phyloP scores from a whole-genome alignment of 2,113 vertebrate species.

The Danionella cerebrum region DNA sequence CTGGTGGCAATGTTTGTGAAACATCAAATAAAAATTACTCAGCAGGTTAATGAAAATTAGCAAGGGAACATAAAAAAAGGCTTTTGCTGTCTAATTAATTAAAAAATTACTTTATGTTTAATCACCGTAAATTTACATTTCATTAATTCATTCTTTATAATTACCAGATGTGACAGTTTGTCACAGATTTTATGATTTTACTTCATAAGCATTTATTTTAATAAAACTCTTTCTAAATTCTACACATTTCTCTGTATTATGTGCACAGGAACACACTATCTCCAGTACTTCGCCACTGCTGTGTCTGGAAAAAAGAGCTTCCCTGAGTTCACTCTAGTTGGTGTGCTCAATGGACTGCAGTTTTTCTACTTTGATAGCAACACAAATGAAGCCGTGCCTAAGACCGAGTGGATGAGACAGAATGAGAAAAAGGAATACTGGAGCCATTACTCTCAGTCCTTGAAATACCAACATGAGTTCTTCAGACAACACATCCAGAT shows the following conservation, averaged over 20 bases:
- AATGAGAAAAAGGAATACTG: neutral
- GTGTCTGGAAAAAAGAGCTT: neutral
- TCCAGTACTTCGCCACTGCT: conserved; percentile 14
- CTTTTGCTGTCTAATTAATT: too few relatives aligned
- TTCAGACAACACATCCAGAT: conserved; percentile 5
- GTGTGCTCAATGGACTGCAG: conserved; percentile 32
- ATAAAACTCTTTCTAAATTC: too few relatives aligned
- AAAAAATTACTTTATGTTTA: too few relatives aligned
- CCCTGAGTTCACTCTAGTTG: neutral
- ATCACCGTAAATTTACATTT: too few relatives aligned
- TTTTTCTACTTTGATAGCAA: neutral
- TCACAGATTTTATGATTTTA: too few relatives aligned
- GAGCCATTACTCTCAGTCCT: rapidly evolving
- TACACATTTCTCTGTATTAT: neutral
- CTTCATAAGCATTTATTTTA: too few relatives aligned
- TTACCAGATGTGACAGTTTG: too few relatives aligned
- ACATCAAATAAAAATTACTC: too few relatives aligned
- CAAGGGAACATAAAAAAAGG: too few relatives aligned
- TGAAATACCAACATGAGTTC: rapidly evolving
- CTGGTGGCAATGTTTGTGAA: too few relatives aligned
- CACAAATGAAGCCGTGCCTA: neutral
- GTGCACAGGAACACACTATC: neutral
- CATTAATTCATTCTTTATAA: too few relatives aligned
- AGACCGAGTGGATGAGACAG: neutral
- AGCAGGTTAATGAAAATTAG: too few relatives aligned